phyloP scores from a whole-genome alignment of 2,113 vertebrate genomes.

The Ursus arctos region DNA sequence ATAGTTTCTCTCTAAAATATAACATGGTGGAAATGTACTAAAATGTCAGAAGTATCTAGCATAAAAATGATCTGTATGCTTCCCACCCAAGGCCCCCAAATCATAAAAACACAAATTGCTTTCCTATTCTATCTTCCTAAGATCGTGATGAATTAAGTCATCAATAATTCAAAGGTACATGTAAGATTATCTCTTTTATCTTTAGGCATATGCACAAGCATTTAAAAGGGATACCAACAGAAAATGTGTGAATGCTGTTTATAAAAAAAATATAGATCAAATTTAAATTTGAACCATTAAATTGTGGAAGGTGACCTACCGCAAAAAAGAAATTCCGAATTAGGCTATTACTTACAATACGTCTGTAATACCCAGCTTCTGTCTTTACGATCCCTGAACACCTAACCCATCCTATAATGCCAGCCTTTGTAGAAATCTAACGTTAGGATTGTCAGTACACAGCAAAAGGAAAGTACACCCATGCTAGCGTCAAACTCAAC shows the following conservation, averaged over 20 bases:
- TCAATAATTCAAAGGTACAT: conserved; percentile 49
- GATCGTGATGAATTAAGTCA: conserved; percentile 30
- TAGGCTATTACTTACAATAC: conserved; percentile 5
- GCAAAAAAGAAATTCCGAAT: conserved; percentile 37
- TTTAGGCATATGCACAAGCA: neutral
- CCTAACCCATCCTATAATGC: neutral
- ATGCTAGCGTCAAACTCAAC: neutral
- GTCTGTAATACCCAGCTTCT: neutral
- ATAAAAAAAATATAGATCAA: conserved; percentile 38
- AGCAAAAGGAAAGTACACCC: neutral
- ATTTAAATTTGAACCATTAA: conserved; percentile 50
- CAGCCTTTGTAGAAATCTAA: neutral
- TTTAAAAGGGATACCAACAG: conserved; percentile 22
- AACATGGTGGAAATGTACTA: conserved; percentile 17
- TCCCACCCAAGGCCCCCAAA: neutral
- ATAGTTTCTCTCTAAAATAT: conserved; percentile 47
- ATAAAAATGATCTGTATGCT: neutral
- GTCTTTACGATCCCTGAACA: neutral
- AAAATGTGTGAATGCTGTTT: neutral
- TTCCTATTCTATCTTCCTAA: conserved; percentile 26
- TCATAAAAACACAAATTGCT: conserved; percentile 7
- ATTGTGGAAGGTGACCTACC: conserved; percentile 29
- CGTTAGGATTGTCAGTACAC: neutral
- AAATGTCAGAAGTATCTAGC: conserved; percentile 22
- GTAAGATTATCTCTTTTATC: neutral